Percentiles rank a stretch among this genome's conserved stretches.
phyloP scores from a whole-genome alignment of 2,113 vertebrate genomes.

The Australoheros scitulus region DNA sequence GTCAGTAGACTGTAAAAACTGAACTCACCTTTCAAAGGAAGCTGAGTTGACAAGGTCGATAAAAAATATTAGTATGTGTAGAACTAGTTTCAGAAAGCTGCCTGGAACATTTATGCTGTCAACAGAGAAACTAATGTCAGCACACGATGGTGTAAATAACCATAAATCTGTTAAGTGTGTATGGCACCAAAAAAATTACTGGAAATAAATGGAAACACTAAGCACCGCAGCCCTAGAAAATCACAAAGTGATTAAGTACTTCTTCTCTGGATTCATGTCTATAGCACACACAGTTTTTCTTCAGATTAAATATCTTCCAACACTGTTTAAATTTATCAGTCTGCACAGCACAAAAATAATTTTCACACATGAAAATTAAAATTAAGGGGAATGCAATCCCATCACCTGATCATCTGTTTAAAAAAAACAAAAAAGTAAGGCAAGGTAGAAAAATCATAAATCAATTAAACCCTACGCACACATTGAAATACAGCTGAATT shows the following conservation, averaged over 20 bases:
- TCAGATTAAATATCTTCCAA: constrained; percentile 41
- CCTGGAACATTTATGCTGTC: not conserved
- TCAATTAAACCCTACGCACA: constrained; percentile 57
- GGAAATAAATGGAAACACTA: constrained; percentile 56
- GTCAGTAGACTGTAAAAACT: not conserved
- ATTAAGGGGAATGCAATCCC: constrained; percentile 16
- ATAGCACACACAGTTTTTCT: constrained; percentile 31
- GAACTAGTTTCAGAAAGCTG: not conserved
- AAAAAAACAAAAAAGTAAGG: constrained; percentile 58
- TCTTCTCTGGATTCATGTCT: constrained; percentile 8
- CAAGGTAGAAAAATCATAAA: constrained; percentile 52
- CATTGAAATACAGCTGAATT: constrained; percentile 60
- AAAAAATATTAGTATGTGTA: not conserved
- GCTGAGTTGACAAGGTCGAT: not conserved
- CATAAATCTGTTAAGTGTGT: not conserved
- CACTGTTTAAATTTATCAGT: constrained; percentile 42
- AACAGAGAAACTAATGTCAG: not conserved
- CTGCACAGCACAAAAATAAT: constrained; percentile 49
- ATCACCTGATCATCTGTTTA: constrained; percentile 58
- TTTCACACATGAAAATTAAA: constrained; percentile 38
- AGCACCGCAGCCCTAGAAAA: constrained; percentile 39
- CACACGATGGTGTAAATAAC: not conserved
- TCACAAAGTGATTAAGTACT: constrained; percentile 23
- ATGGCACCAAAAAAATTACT: not conserved
- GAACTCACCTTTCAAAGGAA: not conserved